A percentile compares a stretch with the other conserved stretches of the same genome.
phyloP scores from a whole-genome alignment of 2,113 vertebrate species.

The Opisthocomus hoazin region DNA sequence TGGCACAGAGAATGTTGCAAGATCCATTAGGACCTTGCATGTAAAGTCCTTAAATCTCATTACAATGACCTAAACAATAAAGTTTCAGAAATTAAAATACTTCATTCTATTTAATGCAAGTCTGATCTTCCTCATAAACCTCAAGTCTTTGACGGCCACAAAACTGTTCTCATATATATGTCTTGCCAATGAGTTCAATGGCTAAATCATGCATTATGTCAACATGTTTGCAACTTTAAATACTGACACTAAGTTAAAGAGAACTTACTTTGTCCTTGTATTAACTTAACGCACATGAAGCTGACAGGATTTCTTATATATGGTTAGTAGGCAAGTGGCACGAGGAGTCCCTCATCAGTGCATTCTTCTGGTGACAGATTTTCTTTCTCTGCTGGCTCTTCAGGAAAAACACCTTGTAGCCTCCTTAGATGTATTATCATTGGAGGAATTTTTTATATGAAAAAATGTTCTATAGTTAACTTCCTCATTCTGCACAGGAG shows the following conservation, averaged over 20 bases:
- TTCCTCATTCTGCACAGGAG: not conserved
- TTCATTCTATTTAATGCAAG: not conserved
- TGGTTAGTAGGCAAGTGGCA: not conserved
- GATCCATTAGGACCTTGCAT: not conserved
- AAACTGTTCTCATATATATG: not conserved
- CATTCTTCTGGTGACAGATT: not conserved
- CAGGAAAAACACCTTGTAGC: not conserved
- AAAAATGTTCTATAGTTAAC: not conserved
- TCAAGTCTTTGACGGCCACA: not conserved
- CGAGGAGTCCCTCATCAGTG: not conserved
- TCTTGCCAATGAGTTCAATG: not conserved
- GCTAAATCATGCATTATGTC: not conserved
- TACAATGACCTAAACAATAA: not conserved
- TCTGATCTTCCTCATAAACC: not conserved
- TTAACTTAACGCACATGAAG: not conserved
- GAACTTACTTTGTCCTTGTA: not conserved
- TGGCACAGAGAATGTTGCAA: not conserved
- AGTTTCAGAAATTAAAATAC: not conserved
- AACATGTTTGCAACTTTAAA: not conserved
- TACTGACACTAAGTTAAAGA: not conserved
- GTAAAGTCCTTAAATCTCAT: not conserved
- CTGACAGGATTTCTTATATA: not conserved
- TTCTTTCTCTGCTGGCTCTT: not conserved
- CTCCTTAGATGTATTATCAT: not conserved
- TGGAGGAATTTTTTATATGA: not conserved